phyloP scores from a whole-genome alignment of 2,888 invertebrate genomes.

The Catocala fraxini region DNA sequence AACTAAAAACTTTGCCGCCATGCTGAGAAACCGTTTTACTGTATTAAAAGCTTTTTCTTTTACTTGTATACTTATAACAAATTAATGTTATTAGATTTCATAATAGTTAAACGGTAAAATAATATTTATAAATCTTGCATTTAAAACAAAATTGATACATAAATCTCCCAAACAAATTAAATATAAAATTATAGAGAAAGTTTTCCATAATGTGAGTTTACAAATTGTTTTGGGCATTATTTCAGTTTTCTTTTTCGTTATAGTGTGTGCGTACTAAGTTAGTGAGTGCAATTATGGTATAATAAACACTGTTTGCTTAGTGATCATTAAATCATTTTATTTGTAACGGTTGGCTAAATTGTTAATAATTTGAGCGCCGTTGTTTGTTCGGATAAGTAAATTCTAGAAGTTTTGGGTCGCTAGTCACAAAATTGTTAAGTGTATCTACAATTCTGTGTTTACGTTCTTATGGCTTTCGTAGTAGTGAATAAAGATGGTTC shows the following conservation, averaged over 20 bases:
- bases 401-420: neutral
- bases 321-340: constrained; percentile 16
- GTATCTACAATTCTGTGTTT: too few species aligned
- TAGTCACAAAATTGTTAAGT: neutral
- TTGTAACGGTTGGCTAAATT: constrained; percentile 7
- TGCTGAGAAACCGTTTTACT: too few species aligned
- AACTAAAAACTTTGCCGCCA: too few species aligned
- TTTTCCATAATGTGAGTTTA: constrained; percentile 71
- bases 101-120: constrained; percentile 35
- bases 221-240: constrained; percentile 50
- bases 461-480: too few species aligned
- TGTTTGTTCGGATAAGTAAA: neutral
- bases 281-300: constrained; percentile 52
- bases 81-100: constrained; percentile 18
- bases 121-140: constrained; percentile 54
- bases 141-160: constrained; percentile 62
- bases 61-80: too few species aligned
- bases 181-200: constrained; percentile 74
- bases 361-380: neutral
- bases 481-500: too few species aligned
- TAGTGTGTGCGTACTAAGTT: constrained; percentile 40
- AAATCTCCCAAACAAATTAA: constrained; percentile 67
- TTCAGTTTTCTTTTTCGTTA: constrained; percentile 48
- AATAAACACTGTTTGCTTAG: constrained; percentile 19
- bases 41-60: too few species aligned